These are phyloP conservation scores for Pseudochromis fuscus DNA, from an alignment of 2,797 vertebrate genomes.

Conservation along the genomic window DNA sequence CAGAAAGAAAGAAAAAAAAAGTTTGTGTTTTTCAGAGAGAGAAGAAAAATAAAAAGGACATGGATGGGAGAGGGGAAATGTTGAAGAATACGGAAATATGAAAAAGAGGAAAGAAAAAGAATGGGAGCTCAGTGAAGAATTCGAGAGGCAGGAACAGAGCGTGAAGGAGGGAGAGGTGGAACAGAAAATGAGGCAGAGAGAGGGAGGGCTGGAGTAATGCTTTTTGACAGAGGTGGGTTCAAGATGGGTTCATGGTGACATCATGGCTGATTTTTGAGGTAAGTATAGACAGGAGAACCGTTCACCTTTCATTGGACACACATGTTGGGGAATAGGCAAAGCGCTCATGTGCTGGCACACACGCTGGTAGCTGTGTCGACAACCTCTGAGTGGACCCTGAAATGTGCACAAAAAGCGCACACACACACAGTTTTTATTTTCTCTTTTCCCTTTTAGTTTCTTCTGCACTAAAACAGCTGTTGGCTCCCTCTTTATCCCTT, in stretches of 20 bases:
- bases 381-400: conserved; percentile 69
- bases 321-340: conserved; percentile 79
- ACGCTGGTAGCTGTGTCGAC: conserved; percentile 67
- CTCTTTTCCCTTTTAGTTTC: conserved; percentile 33
- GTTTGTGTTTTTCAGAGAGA: conserved; percentile 38
- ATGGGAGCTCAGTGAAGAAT: conserved; percentile 77
- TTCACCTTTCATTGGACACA: conserved; percentile 88
- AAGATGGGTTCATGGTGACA: conserved; percentile 88
- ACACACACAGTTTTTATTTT: conserved; percentile 49
- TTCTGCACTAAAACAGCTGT: conserved; percentile 57
- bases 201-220: conserved; percentile 78
- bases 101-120: conserved; percentile 68
- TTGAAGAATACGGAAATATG: conserved; percentile 74
- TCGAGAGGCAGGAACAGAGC: conserved; percentile 70
- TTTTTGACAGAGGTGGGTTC: conserved; percentile 88
- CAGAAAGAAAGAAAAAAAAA: conserved; percentile 40
- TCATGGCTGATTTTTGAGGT: conserved; percentile 86
- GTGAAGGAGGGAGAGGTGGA: conserved; percentile 78
- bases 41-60: conserved; percentile 40
- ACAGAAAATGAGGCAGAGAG: conserved; percentile 76
- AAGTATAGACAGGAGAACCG: conserved; percentile 86
- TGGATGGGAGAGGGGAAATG: conserved; percentile 53
- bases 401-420: conserved; percentile 51
- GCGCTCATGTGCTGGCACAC: conserved; percentile 76
- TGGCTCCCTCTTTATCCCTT: conserved; percentile 54